These are phyloP conservation scores for Nomada lathburiana DNA, from an alignment of 2,888 invertebrate species.

Conservation along the genomic window DNA sequence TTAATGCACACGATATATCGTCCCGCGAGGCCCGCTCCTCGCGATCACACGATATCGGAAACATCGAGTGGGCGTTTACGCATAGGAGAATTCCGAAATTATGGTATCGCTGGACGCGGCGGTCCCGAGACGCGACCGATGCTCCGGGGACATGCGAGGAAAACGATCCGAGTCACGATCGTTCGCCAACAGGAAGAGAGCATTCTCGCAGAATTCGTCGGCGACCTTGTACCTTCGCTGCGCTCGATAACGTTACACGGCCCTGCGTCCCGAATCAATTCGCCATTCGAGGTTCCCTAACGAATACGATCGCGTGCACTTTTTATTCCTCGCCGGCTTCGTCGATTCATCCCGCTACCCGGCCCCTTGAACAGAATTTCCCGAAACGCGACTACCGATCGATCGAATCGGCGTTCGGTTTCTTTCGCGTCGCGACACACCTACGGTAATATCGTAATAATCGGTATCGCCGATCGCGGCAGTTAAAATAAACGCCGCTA, in stretches of 20 bases:
- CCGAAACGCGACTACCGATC: constrained; percentile 14
- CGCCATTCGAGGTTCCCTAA: neutral
- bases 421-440: constrained; percentile 36
- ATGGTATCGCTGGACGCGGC: constrained; percentile 18
- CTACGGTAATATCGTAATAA: constrained; percentile 54
- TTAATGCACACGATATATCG: constrained; percentile 37
- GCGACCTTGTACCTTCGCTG: neutral
- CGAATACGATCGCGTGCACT: too few relatives aligned
- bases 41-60: constrained; percentile 48
- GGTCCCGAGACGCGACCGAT: neutral
- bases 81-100: constrained; percentile 44
- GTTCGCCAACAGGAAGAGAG: neutral
- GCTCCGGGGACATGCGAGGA: constrained; percentile 21
- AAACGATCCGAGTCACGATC: constrained; percentile 15
- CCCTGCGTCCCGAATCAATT: neutral
- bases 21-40: constrained; percentile 35
- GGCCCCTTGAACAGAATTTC: too few relatives aligned
- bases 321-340: too few relatives aligned
- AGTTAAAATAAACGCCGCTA: constrained; percentile 56
- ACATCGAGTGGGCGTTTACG: constrained; percentile 46
- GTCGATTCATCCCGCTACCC: too few relatives aligned
- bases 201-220: neutral
- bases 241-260: neutral
- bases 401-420: constrained; percentile 36
- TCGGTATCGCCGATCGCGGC: constrained; percentile 40